These are phyloP conservation scores for Toxotes chatareus DNA, from an alignment of 2,113 vertebrate genomes.

Conservation along the genomic window DNA sequence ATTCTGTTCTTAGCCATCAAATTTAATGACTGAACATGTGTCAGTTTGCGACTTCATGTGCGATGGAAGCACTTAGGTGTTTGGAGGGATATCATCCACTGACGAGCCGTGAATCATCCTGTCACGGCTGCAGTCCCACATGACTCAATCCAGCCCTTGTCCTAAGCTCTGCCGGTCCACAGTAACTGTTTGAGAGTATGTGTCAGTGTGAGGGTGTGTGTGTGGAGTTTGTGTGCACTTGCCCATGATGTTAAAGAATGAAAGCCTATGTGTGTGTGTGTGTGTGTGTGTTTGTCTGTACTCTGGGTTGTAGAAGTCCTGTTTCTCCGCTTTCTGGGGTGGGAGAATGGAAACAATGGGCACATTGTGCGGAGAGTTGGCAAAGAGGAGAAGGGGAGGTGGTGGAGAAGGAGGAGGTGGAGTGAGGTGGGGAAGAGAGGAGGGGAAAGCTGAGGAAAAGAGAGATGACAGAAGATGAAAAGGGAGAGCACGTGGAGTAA, in stretches of 20 bases:
- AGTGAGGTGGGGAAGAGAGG: slow-evolving; percentile 1
- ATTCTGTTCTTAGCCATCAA: neutral
- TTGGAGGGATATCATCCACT: slow-evolving; percentile 42
- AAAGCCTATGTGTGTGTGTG: slow-evolving; percentile 47
- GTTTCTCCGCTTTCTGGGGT: slow-evolving; percentile 66
- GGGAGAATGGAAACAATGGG: slow-evolving; percentile 74
- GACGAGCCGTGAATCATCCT: slow-evolving; percentile 55
- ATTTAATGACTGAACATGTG: slow-evolving; percentile 23
- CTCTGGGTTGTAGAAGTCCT: slow-evolving; percentile 58
- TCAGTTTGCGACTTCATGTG: slow-evolving; percentile 12
- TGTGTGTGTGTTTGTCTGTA: slow-evolving; percentile 31
- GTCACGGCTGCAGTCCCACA: slow-evolving; percentile 51
- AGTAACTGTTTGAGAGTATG: slow-evolving; percentile 48
- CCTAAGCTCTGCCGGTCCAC: slow-evolving; percentile 8
- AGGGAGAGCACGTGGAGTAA: neutral
- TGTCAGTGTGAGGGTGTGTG: slow-evolving; percentile 40
- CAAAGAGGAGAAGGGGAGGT: slow-evolving; percentile 35
- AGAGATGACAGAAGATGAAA: slow-evolving; percentile 42
- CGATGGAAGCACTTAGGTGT: slow-evolving; percentile 37
- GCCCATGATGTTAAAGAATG: slow-evolving; percentile 51
- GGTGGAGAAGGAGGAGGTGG: slow-evolving; percentile 18
- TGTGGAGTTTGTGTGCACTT: slow-evolving; percentile 13
- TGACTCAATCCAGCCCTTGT: slow-evolving; percentile 72
- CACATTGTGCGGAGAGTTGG: slow-evolving; percentile 74
- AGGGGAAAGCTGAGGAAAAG: slow-evolving; percentile 33